Percentiles rank a stretch among this genome's conserved stretches.
phyloP scores from a whole-genome alignment of 2,888 invertebrate species.

The Dendrolimus pini region DNA sequence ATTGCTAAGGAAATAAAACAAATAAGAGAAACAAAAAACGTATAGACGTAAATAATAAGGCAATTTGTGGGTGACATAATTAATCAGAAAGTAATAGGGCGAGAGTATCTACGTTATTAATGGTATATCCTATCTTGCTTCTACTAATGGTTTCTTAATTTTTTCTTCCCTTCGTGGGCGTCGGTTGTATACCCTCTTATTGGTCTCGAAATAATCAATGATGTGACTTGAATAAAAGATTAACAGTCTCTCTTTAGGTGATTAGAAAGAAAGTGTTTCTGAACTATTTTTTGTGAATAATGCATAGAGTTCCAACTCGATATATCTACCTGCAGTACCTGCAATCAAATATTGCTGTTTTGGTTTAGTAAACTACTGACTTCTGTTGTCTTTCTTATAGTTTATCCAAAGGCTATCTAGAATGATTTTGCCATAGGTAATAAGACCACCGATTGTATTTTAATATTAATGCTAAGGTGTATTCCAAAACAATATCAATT shows the following conservation, averaged over 20 bases:
- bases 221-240: conserved; percentile 24
- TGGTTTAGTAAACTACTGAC: too few species aligned
- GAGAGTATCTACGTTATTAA: conserved; percentile 33
- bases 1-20: not conserved
- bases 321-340: too few species aligned
- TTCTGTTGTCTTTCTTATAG: too few species aligned
- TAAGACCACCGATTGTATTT: too few species aligned
- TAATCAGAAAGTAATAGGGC: conserved; percentile 34
- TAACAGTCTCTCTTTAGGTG: conserved; percentile 9
- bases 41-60: conserved; percentile 14
- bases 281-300: not conserved
- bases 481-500: too few species aligned
- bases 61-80: conserved; percentile 33
- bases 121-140: conserved; percentile 19
- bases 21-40: conserved; percentile 1
- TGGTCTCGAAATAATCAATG: conserved; percentile 24
- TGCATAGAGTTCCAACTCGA: not conserved
- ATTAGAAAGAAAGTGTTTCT: not conserved
- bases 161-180: conserved; percentile 8
- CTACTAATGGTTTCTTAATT: conserved; percentile 11
- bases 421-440: too few species aligned
- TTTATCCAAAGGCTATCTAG: too few species aligned
- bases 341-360: too few species aligned
- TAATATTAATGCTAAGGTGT: too few species aligned
- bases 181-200: conserved; percentile 21